These are phyloP conservation scores for Tachysurus vachellii DNA, from an alignment of 2,113 vertebrate species.

Conservation along the genomic window DNA sequence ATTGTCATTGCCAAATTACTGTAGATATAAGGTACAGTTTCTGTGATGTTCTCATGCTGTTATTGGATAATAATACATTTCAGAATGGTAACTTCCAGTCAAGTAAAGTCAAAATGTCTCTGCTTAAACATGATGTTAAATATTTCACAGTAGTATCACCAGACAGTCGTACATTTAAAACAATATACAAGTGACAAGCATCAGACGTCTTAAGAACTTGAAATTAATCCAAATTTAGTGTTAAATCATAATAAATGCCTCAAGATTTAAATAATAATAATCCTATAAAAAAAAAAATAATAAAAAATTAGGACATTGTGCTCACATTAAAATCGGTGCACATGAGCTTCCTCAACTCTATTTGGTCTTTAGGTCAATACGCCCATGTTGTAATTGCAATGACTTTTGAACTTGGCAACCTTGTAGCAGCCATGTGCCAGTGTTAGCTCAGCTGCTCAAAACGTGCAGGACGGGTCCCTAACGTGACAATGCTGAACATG, in stretches of 20 bases:
- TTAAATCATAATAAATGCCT: background rate
- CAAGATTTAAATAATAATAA: too few species aligned
- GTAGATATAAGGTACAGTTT: too few species aligned
- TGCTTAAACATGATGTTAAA: background rate
- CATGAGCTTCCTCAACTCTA: background rate
- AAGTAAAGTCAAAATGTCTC: too few species aligned
- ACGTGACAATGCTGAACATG: conserved; percentile 35
- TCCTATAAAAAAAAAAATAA: too few species aligned
- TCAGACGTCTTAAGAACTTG: background rate
- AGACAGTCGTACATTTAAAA: background rate
- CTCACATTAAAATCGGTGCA: background rate
- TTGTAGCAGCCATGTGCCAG: conserved; percentile 19
- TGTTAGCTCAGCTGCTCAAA: conserved; percentile 53
- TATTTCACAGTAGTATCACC: background rate
- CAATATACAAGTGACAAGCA: background rate
- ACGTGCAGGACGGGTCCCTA: background rate
- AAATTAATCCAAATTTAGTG: background rate
- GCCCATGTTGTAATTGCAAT: conserved; percentile 13
- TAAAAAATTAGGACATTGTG: background rate
- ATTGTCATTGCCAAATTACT: background rate
- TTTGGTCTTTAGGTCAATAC: conserved; percentile 17
- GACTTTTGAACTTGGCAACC: conserved; percentile 39
- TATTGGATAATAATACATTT: background rate
- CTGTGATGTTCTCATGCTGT: background rate
- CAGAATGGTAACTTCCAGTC: background rate